Conservation (phyloP, 2,888 invertebrate genomes). For the Sinopyrophorus schimmeli region DNA sequence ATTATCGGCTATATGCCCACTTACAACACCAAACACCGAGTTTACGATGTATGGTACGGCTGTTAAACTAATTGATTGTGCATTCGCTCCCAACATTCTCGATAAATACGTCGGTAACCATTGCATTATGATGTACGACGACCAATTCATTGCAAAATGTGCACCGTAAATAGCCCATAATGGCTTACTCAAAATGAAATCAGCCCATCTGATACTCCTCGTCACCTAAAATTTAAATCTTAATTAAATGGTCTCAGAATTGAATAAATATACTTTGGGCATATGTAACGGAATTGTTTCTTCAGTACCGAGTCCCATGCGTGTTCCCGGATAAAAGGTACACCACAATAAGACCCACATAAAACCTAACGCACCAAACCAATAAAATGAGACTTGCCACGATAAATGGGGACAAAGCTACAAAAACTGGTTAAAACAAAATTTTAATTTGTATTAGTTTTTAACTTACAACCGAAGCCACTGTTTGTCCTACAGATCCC, state of each 20-base stretch:
- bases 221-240: slow-evolving; percentile 19
- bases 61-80: slow-evolving; percentile 70
- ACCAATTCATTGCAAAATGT: slow-evolving; percentile 81
- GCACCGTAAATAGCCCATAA: slow-evolving; percentile 75
- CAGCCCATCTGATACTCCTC: slow-evolving; percentile 64
- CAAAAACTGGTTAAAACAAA: too few species aligned
- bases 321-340: slow-evolving; percentile 63
- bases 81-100: slow-evolving; percentile 66
- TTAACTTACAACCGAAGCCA: slow-evolving; percentile 67
- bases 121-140: slow-evolving; percentile 78
- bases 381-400: slow-evolving; percentile 70
- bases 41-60: slow-evolving; percentile 76
- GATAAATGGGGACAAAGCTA: slow-evolving; percentile 69
- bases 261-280: slow-evolving; percentile 57
- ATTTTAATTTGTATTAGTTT: not conserved
- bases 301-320: slow-evolving; percentile 55
- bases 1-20: slow-evolving; percentile 73
- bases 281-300: slow-evolving; percentile 60
- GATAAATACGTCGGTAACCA: slow-evolving; percentile 76
- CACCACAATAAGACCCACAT: slow-evolving; percentile 69
- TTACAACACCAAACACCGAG: slow-evolving; percentile 69
- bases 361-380: slow-evolving; percentile 70
- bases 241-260: slow-evolving; percentile 1
- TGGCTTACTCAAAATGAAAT: slow-evolving; percentile 69
- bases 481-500: slow-evolving; percentile 75